Conservation (phyloP, 2,888 invertebrate species). For the Tillus elongatus region DNA sequence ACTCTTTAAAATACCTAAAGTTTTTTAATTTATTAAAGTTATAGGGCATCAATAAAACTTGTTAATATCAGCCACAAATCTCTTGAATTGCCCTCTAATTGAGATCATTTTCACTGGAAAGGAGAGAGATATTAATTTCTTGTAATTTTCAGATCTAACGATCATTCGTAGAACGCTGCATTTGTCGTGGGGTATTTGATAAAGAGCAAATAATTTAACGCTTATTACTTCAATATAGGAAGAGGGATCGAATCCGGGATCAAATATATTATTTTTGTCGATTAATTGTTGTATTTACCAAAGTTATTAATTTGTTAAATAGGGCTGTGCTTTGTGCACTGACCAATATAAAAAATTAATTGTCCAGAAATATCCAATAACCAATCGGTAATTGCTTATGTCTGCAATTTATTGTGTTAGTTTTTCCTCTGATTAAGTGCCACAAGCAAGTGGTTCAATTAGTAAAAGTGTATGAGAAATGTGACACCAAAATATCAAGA, state of each 20-base stretch:
- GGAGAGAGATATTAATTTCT: too few relatives aligned
- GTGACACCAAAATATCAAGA: too few relatives aligned
- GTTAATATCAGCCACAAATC: too few relatives aligned
- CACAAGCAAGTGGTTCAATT: too few relatives aligned
- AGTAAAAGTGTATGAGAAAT: too few relatives aligned
- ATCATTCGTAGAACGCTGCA: constrained; percentile 14
- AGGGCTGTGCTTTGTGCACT: constrained; percentile 10
- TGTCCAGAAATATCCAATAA: constrained; percentile 28
- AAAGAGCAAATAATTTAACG: constrained; percentile 1
- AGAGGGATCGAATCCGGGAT: constrained; percentile 10
- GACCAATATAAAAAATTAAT: constrained; percentile 29
- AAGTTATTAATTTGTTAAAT: constrained; percentile 26
- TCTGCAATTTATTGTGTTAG: not conserved
- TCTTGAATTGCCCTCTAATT: too few relatives aligned
- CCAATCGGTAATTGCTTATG: constrained; percentile 9
- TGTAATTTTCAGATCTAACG: too few relatives aligned
- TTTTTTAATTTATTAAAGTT: too few relatives aligned
- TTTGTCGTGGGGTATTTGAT: constrained; percentile 14
- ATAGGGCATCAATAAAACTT: too few relatives aligned
- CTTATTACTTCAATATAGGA: constrained; percentile 8
- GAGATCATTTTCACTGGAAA: too few relatives aligned
- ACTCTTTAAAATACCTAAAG: too few relatives aligned
- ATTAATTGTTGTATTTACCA: constrained; percentile 24
- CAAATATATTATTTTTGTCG: constrained; percentile 16
- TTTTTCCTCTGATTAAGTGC: too few relatives aligned